Base-by-base conservation (phyloP, 1,140 invertebrate genomes). In the Eupristina koningsbergeri region DNA sequence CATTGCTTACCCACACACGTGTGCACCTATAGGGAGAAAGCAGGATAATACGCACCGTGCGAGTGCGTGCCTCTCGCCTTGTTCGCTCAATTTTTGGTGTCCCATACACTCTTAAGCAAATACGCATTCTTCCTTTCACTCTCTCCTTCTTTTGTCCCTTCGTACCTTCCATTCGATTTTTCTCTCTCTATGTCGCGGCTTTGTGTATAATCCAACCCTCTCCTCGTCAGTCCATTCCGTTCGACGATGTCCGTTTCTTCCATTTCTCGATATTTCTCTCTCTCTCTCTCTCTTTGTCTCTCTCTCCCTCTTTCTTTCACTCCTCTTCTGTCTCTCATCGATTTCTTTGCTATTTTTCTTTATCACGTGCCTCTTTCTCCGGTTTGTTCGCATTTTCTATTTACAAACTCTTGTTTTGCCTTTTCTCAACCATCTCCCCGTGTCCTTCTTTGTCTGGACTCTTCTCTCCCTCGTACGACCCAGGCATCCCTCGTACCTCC, bases 301-400 rank as follows among this genome's bases (percentile, higher is more conserved):
- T 74, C 80, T 19, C 53, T 83, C 74, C 53, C 47, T 71, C 73
- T 15, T 2, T 47, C 13, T 80, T 63, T 50, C 69, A n/a, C 73
- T 63, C n/a, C 15, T 53, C 73, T 29, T 64, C 73, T 13, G 6
- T 17, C 61, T 58, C 63, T 6, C 9, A 39, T 39, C 79, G 50
- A 63, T 76, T 76, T 76, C 47, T 50, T 19, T n/a, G 41, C 64
- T 31, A 31, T 26, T 67, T 80, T 71, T 17, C 77, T 45, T 80
- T 71, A 31, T 71, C 78, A 19, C 39, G 0, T 19, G n/a, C 36
- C 36, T 45, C 22, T 26, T 41, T n/a, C 61, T 6, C 45, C 0
- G 26, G 41, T 8, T 29, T 34, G 22, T 45, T 39, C 71, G 80
- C 50, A 74, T 81, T 81, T 81, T 61, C 80, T 75, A 77, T 83